Conservation (phyloP, 2,888 invertebrate species). For the Argyresthia goedartella region DNA sequence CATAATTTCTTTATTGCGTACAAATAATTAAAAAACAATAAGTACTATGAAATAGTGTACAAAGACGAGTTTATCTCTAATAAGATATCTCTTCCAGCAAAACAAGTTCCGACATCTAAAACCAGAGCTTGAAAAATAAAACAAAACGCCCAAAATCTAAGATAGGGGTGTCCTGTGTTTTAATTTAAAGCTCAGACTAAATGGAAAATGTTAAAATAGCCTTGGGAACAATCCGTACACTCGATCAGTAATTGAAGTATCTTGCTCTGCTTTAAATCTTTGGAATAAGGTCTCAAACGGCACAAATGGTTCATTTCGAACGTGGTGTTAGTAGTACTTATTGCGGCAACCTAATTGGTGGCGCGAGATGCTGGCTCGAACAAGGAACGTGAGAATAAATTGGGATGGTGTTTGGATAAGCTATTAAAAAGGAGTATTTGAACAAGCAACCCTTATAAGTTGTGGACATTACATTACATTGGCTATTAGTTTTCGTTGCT, state of each 20-base stretch:
- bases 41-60: no score
- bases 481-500: background rate
- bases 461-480: background rate
- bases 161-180: slow-evolving; percentile 57
- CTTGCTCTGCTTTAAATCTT: no score
- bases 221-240: slow-evolving; percentile 15
- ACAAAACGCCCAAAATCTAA: slow-evolving; percentile 2
- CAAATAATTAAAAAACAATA: no score
- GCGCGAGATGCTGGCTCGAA: slow-evolving; percentile 18
- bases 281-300: no score
- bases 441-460: background rate
- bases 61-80: no score
- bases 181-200: slow-evolving; percentile 38
- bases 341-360: slow-evolving; percentile 28
- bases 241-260: slow-evolving; percentile 1
- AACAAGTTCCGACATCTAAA: no score
- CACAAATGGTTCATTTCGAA: no score
- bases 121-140: background rate
- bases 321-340: background rate
- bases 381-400: background rate
- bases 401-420: background rate
- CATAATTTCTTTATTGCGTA: no score
- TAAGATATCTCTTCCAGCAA: no score
- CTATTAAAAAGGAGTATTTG: background rate
- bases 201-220: slow-evolving; percentile 52